Conservation (phyloP, 2,113 vertebrate genomes). For the Paraplagusia blochii region DNA sequence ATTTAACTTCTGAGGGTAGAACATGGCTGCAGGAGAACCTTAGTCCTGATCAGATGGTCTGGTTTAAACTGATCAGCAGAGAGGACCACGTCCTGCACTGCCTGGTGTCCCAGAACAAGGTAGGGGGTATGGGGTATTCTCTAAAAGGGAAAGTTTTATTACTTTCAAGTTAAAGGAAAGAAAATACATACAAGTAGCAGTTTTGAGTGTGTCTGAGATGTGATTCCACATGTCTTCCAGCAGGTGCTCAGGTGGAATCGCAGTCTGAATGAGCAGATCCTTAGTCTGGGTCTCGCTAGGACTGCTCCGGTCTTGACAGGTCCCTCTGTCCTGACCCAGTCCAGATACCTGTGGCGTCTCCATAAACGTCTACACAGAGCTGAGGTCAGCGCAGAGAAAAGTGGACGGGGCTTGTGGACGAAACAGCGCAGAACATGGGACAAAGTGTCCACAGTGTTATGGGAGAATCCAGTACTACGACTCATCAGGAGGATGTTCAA, state of each 20-base stretch:
- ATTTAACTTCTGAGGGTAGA: conserved; percentile 76
- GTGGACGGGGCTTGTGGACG: conserved; percentile 83
- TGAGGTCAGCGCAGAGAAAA: conserved; percentile 84
- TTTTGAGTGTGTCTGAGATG: neutral
- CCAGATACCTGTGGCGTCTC: conserved; percentile 82
- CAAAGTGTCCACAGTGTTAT: conserved; percentile 52
- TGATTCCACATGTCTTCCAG: conserved; percentile 29
- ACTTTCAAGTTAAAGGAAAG: no score
- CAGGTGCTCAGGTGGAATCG: conserved; percentile 77
- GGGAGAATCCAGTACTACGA: conserved; percentile 62
- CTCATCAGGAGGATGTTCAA: conserved; percentile 72
- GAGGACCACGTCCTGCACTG: conserved; percentile 81
- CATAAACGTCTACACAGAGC: conserved; percentile 86
- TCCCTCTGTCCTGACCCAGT: conserved; percentile 66
- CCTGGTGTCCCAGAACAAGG: conserved; percentile 82
- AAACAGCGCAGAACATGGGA: conserved; percentile 77
- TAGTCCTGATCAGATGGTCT: conserved; percentile 75
- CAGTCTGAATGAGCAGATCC: conserved; percentile 86
- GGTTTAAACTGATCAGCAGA: conserved; percentile 87
- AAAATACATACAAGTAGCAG: neutral
- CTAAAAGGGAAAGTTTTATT: no score
- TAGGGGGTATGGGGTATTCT: no score
- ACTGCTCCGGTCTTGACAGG: conserved; percentile 60
- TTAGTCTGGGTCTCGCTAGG: conserved; percentile 84
- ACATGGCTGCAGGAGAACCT: conserved; percentile 82